phyloP scores from a whole-genome alignment of 2,888 invertebrate species.

The Meiosimyza decipiens region DNA sequence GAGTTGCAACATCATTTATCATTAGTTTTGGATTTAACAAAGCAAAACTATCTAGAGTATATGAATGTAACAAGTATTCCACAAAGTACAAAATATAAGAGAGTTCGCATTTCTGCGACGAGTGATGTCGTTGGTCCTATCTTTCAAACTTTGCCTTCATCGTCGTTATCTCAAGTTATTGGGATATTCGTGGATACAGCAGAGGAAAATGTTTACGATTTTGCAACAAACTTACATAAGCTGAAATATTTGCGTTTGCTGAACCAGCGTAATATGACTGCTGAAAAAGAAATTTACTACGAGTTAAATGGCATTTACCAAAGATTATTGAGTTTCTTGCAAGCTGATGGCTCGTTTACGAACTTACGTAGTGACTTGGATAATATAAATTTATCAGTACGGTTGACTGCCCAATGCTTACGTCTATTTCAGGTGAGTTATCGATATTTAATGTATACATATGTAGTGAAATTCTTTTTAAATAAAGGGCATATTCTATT shows the following conservation, averaged over 20 bases:
- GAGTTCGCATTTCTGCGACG: slow-evolving; percentile 70
- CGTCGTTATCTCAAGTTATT: slow-evolving; percentile 74
- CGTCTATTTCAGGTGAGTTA: slow-evolving; percentile 58
- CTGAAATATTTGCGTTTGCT: slow-evolving; percentile 87
- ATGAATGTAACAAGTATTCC: not conserved
- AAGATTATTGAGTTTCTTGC: slow-evolving; percentile 87
- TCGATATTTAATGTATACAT: too few species aligned
- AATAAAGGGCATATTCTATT: too few species aligned
- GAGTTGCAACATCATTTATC: slow-evolving; percentile 75
- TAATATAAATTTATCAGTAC: slow-evolving; percentile 83
- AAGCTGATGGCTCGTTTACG: slow-evolving; percentile 87
- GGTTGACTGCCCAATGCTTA: slow-evolving; percentile 90
- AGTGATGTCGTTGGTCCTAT: not conserved
- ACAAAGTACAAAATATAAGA: slow-evolving; percentile 67
- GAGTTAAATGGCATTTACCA: slow-evolving; percentile 89
- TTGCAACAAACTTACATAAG: slow-evolving; percentile 90
- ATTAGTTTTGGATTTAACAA: slow-evolving; percentile 79
- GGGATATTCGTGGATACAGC: slow-evolving; percentile 85
- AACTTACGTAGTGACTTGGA: slow-evolving; percentile 89
- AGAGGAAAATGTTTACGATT: slow-evolving; percentile 93
- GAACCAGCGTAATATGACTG: slow-evolving; percentile 81
- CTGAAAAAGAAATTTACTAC: slow-evolving; percentile 81
- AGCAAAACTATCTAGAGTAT: slow-evolving; percentile 22
- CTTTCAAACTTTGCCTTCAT: slow-evolving; percentile 59
- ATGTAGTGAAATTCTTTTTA: too few species aligned